Conservation (phyloP, 2,113 vertebrate genomes). For the Danionella cerebrum region DNA sequence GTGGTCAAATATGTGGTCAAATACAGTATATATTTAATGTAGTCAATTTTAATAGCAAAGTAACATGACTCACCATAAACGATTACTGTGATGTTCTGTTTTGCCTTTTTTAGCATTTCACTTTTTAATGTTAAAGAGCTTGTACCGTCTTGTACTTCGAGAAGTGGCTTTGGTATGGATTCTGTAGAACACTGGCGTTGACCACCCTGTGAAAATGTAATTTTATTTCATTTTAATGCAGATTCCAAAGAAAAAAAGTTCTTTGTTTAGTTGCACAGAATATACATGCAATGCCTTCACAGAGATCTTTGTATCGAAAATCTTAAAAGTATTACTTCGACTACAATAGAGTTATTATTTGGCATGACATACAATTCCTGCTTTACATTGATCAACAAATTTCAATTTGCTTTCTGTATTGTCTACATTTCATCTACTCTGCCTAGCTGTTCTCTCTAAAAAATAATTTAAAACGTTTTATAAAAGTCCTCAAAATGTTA, state of each 20-base stretch:
- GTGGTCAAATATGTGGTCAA: no score
- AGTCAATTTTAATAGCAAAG: not conserved
- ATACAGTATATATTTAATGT: no score
- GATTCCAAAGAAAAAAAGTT: not conserved
- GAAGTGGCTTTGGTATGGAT: conserved; percentile 37
- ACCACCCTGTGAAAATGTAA: conserved; percentile 37
- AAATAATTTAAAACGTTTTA: no score
- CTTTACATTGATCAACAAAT: no score
- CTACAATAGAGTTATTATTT: no score
- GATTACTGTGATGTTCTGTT: conserved; percentile 52
- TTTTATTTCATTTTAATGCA: not conserved
- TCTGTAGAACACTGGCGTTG: conserved; percentile 40
- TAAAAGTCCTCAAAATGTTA: no score
- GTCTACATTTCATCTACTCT: no score
- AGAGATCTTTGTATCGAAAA: not conserved
- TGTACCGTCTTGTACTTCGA: conserved; percentile 40
- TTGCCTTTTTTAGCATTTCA: conserved; percentile 40
- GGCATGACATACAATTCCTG: no score
- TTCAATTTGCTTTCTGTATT: no score
- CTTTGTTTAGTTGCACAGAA: not conserved
- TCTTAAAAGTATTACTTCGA: no score
- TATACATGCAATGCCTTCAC: no score
- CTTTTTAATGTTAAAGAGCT: conserved; percentile 46
- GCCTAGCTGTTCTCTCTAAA: no score
- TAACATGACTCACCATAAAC: conserved; percentile 57